Evolutionary conservation across 2,888 invertebrate species (phyloP), one percentile per base, ranked within the genome.

Genomic region (Diadromus collaris): DNA sequence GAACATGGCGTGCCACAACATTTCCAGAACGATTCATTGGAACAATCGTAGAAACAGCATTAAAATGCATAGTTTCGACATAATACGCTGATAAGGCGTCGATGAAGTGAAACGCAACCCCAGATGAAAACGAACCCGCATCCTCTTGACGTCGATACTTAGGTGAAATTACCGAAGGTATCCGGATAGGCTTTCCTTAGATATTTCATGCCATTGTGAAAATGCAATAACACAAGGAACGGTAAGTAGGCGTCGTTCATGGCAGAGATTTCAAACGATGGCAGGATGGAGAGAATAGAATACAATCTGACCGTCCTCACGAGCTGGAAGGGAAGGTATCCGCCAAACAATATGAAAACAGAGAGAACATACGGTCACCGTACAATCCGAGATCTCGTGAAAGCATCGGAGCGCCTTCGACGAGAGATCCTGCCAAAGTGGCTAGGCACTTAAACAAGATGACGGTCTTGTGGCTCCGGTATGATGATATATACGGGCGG

Each of bases 401-500:
- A 41, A 16, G 38, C 38, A 16, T 41, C 38, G 13, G 24, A 21
- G 21, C 24, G 24, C 24, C 41, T 58, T 68, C 56, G 41, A 58
- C 41, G 68, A 19, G 38, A 44, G 32, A 41, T 56, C n/a, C 13
- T 32, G 3, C 24, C 24, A 27, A 51, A 51, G 44, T 60, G 34
- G 24, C 38, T 19, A n/a, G 13, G 60, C 24, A 67, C 60, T 63
- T 51, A 48, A 64, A 64, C 56, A 69, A 68, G 44, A 32, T 48
- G 68, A 54, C 54, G 68, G 29, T 54, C 41, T 51, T 32, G 13
- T 32, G 46, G 29, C 34, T 46, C 34, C 48, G 6, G 65, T 27
- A 63, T 54, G 63, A 54, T 56, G 63, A 75, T 65, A 65, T 58
- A 73, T 56, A 34, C 13, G 56, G 64, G 69, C 56, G 67, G 67